Evolutionary conservation across 2,113 vertebrate genomes (phyloP), one percentile per base, ranked within the genome.

Genomic region (Chitala chitala): DNA sequence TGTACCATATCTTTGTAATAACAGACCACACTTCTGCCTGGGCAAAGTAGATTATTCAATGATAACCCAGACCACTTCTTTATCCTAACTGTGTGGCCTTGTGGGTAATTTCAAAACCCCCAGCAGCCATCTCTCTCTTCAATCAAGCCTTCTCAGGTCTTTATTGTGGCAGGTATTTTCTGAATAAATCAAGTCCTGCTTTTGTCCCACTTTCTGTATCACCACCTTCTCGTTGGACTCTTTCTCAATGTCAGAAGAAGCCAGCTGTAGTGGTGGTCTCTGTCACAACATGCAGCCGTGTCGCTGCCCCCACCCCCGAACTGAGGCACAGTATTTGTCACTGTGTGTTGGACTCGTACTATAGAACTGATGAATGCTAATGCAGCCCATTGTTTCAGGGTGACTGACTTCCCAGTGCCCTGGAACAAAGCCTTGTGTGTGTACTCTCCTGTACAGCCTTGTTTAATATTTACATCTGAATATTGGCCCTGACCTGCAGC

Each of bases 331-430:
- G 84, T 89, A 90, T 93, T 86, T 72, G 82, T 93, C 89, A 89
- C 86, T 3, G 12, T 68, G 80, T 73, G 79, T 78, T 77, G 70
- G 72, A 80, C 87, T 83, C 75, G 79, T 80, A 86, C 88, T 84
- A 82, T 86, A 80, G 82, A 85, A 82, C 86, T 87, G 85, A 82
- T 87, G 89, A 85, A 90, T 92, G 84, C 86, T 93, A 91, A 93
- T 92, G 90, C 88, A 81, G 82, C 84, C 88, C 89, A 89, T 94
- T 94, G 93, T 95, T 94, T 94, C 88, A 40, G 92, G 90, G 91
- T 94, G 93, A 94, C 82, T 89, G 90, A 79, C 82, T 91, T 91
- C 87, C 87, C 86, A 93, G 88, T 88, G 86, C 85, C 89, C 86
- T 79, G 5, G 56, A 90, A 93, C 92, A 97, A 94, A 94, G 86